phyloP scores from a whole-genome alignment of 2,888 invertebrate species.

The Chloroclysta siterata region DNA sequence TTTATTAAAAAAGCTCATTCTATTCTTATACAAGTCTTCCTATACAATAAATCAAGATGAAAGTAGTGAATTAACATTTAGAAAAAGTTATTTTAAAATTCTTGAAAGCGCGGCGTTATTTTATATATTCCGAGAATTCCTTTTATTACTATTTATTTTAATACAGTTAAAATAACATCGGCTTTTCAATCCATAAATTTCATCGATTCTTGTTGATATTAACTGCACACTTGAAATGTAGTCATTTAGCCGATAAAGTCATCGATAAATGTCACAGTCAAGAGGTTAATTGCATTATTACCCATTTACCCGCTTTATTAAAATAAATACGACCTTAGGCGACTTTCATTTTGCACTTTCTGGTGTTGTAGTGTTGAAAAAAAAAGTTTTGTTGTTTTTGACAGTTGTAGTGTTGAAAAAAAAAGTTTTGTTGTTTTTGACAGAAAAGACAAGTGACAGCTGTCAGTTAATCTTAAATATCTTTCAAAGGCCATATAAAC shows the following conservation, averaged over 20 bases:
- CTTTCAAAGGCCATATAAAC: too few relatives aligned
- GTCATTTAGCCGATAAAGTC: conserved; percentile 21
- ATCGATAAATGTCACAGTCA: conserved; percentile 24
- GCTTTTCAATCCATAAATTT: conserved; percentile 8
- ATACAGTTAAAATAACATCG: neutral
- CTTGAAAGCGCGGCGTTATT: neutral
- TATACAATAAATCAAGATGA: neutral
- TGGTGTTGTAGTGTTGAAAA: too few relatives aligned
- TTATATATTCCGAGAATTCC: neutral
- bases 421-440: too few relatives aligned
- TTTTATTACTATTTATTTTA: neutral
- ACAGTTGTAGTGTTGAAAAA: too few relatives aligned
- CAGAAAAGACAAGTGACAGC: too few relatives aligned
- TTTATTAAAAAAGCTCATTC: neutral
- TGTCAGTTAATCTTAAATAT: too few relatives aligned
- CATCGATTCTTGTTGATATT: conserved; percentile 4
- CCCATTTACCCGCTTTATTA: conserved; percentile 18
- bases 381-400: too few relatives aligned
- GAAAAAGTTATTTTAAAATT: neutral
- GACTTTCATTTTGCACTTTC: neutral
- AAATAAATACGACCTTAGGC: conserved; percentile 19
- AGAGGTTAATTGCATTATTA: conserved; percentile 24
- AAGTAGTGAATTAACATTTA: neutral
- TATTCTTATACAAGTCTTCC: neutral
- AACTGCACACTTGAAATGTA: conserved; percentile 14